phyloP scores from a whole-genome alignment of 2,797 vertebrate species.

The Garrulus glandarius region DNA sequence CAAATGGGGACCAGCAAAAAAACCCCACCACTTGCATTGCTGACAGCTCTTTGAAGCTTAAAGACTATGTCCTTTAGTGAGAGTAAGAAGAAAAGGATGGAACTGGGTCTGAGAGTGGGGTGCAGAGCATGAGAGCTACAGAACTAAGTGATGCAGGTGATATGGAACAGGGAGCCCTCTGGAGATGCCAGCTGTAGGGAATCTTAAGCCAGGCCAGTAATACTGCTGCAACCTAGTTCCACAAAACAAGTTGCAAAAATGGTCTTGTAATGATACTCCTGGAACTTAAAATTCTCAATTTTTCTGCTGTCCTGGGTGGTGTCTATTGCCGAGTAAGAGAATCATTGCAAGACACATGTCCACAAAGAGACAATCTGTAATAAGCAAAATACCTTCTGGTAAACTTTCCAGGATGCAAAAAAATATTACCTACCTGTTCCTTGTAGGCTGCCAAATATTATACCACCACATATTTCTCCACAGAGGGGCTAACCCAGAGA shows the following conservation, averaged over 20 bases:
- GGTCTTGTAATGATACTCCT: neutral
- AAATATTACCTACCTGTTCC: neutral
- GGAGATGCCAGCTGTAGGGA: neutral
- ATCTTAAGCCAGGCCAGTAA: neutral
- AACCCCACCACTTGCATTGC: neutral
- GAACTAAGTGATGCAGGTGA: neutral
- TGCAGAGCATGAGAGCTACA: rapidly evolving
- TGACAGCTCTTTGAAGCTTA: neutral
- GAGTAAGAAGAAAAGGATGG: neutral
- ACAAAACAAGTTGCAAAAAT: neutral
- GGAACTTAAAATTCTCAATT: neutral
- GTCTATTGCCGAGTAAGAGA: neutral
- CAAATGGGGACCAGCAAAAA: neutral
- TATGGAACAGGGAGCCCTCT: neutral
- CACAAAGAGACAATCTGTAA: neutral
- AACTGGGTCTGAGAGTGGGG: neutral
- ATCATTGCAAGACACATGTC: neutral
- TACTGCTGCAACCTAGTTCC: neutral
- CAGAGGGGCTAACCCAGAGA: neutral
- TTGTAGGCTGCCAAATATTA: neutral
- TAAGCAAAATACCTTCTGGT: neutral
- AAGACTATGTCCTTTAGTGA: neutral
- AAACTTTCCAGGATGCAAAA: neutral
- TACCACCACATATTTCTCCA: neutral
- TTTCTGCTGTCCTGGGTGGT: neutral